A percentile compares a stretch with the other conserved stretches of the same genome.
These are phyloP conservation scores for Glyphotaelius pellucidus DNA, from an alignment of 2,888 invertebrate genomes.

Conservation along the genomic window DNA sequence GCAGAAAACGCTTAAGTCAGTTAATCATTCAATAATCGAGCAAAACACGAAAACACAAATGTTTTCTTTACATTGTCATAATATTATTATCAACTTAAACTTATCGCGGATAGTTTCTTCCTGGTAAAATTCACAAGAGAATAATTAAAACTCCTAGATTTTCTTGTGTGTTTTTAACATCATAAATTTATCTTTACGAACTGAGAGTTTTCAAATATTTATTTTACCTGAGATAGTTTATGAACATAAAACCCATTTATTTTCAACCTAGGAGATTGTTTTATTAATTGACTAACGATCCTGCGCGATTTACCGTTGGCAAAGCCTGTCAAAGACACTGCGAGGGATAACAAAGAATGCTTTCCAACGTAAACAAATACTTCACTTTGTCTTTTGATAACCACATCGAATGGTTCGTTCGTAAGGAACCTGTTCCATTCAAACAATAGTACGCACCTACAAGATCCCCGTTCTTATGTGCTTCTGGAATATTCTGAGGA, in stretches of 20 bases:
- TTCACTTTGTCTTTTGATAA: neutral
- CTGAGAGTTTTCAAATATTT: neutral
- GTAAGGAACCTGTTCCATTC: neutral
- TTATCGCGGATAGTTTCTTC: no score
- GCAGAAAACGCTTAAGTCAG: no score
- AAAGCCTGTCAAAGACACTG: slow-evolving; percentile 2
- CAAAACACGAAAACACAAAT: no score
- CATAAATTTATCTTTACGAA: neutral
- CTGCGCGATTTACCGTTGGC: neutral
- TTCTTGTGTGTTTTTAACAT: neutral
- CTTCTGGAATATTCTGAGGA: neutral
- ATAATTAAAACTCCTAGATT: neutral
- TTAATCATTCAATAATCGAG: no score
- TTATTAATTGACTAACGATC: neutral
- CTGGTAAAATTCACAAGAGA: no score
- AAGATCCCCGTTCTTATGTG: neutral
- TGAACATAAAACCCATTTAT: neutral
- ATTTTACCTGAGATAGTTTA: neutral
- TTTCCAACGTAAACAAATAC: neutral
- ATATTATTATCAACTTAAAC: no score
- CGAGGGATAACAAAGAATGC: neutral
- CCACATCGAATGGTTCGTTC: neutral
- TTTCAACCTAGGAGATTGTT: neutral
- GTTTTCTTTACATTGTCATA: no score
- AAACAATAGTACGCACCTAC: neutral